These are phyloP conservation scores for Sphaerophoria taeniata DNA, from an alignment of 2,888 invertebrate genomes.

Conservation along the genomic window DNA sequence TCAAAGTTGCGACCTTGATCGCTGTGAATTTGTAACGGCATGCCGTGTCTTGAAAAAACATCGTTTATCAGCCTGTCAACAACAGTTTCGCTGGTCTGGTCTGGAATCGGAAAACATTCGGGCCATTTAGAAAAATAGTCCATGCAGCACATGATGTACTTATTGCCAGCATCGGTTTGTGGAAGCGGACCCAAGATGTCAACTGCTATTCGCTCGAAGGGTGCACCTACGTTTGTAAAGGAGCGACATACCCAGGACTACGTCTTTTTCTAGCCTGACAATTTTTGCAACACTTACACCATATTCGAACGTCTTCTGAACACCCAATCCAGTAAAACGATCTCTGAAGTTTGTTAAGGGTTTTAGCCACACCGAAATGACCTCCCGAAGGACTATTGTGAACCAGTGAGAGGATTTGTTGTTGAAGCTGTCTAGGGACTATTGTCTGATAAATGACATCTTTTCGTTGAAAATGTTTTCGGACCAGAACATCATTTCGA, in stretches of 20 bases:
- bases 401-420: not conserved
- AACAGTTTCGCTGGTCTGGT: constrained; percentile 51
- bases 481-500: constrained; percentile 4
- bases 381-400: constrained; percentile 24
- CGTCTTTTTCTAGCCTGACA: constrained; percentile 5
- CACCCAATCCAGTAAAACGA: constrained; percentile 21
- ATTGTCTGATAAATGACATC: constrained; percentile 23
- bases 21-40: constrained; percentile 53
- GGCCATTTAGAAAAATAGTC: constrained; percentile 66
- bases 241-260: not conserved
- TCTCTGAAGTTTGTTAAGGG: constrained; percentile 8
- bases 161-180: constrained; percentile 14
- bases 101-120: constrained; percentile 47
- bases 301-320: constrained; percentile 19
- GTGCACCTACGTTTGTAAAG: constrained; percentile 29
- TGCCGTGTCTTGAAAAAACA: constrained; percentile 53
- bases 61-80: constrained; percentile 42
- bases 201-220: constrained; percentile 21
- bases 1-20: constrained; percentile 43
- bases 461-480: constrained; percentile 9
- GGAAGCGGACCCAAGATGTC: too few relatives aligned
- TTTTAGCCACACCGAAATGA: constrained; percentile 4
- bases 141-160: constrained; percentile 28
- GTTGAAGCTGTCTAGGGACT: not conserved
- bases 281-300: constrained; percentile 3